Conservation (phyloP, 2,797 vertebrate species). For the Paedocypris micromegethes region DNA sequence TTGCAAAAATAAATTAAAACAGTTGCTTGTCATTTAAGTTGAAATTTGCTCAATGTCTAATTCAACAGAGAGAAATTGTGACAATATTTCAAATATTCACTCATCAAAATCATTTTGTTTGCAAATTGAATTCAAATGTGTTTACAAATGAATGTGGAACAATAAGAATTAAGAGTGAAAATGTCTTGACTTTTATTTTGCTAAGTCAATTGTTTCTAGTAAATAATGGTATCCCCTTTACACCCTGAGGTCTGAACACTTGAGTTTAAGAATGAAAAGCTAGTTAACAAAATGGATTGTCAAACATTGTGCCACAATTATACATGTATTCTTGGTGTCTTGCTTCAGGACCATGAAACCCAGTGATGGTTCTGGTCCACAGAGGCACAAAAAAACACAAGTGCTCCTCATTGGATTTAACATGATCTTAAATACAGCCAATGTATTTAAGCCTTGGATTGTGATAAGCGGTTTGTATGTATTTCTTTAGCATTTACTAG, state of each 20-base stretch:
- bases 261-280: conserved; percentile 36
- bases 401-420: conserved; percentile 13
- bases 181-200: no score
- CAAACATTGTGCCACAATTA: conserved; percentile 11
- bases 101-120: no score
- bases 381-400: conserved; percentile 6
- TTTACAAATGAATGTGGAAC: no score
- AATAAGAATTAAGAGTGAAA: no score
- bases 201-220: neutral
- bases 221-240: conserved; percentile 6
- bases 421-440: conserved; percentile 10
- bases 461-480: no score
- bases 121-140: no score
- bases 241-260: conserved; percentile 44
- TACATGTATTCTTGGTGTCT: conserved; percentile 7
- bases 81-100: no score
- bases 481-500: no score
- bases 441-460: neutral
- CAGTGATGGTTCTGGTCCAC: conserved; percentile 7
- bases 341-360: conserved; percentile 29
- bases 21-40: no score
- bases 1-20: no score
- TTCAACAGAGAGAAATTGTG: no score
- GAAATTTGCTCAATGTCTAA: no score
- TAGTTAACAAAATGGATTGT: conserved; percentile 23